These are phyloP conservation scores for Toxostoma redivivum DNA, from an alignment of 2,113 vertebrate genomes.

Conservation along the genomic window DNA sequence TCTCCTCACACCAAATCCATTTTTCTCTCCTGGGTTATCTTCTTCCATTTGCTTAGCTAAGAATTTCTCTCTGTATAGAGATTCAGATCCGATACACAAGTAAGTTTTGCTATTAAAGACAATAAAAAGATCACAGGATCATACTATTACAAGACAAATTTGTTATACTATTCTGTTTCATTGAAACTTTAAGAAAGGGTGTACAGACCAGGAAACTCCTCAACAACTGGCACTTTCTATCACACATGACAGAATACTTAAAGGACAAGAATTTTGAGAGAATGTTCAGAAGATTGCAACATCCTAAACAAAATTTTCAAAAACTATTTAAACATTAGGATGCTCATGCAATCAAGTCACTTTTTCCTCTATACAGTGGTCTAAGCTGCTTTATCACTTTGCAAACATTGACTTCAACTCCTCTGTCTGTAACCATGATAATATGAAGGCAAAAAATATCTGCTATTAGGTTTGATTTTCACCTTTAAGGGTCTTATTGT, in stretches of 20 bases:
- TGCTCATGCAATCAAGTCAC: neutral
- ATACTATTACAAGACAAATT: slow-evolving; percentile 12
- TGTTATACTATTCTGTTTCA: neutral
- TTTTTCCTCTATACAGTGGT: neutral
- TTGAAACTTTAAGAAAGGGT: neutral
- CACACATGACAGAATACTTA: neutral
- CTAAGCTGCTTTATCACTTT: neutral
- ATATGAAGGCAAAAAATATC: neutral
- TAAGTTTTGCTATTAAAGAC: slow-evolving; percentile 53
- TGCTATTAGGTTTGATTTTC: neutral
- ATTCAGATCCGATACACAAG: slow-evolving; percentile 48
- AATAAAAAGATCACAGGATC: slow-evolving; percentile 47
- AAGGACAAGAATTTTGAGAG: neutral
- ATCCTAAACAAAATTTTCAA: neutral
- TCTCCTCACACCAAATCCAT: slow-evolving; percentile 57
- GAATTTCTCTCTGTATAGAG: slow-evolving; percentile 58
- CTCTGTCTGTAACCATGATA: neutral
- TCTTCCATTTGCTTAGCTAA: slow-evolving; percentile 58
- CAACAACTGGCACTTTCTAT: neutral
- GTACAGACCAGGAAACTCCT: neutral
- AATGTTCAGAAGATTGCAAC: neutral
- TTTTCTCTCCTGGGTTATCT: slow-evolving; percentile 44
- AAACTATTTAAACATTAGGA: neutral
- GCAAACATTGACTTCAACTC: neutral
- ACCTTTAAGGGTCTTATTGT: neutral